A percentile compares a stretch with the other conserved stretches of the same genome.
phyloP scores from a whole-genome alignment of 2,113 vertebrate species.

The Clinocottus analis region DNA sequence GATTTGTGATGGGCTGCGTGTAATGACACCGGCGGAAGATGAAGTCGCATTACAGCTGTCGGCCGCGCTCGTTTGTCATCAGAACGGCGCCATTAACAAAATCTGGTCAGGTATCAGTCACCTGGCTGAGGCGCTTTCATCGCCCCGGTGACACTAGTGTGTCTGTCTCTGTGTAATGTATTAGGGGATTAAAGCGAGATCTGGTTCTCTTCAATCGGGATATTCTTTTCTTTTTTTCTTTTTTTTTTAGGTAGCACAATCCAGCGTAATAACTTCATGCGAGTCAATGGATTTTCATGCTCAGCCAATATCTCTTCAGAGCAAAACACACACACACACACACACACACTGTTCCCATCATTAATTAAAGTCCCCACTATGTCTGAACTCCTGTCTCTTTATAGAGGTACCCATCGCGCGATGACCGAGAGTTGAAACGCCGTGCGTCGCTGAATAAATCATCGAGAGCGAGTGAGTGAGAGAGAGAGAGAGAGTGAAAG shows the following conservation, averaged over 20 bases:
- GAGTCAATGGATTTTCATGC: background rate
- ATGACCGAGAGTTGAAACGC: conserved; percentile 42
- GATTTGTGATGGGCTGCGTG: conserved; percentile 70
- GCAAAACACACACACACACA: background rate
- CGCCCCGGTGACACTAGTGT: conserved; percentile 47
- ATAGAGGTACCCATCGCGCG: conserved; percentile 26
- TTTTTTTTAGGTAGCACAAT: background rate
- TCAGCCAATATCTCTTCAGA: background rate
- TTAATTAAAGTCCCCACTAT: conserved; percentile 43
- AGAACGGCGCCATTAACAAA: conserved; percentile 73
- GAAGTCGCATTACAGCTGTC: conserved; percentile 70
- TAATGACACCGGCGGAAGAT: conserved; percentile 73
- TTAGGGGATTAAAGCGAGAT: conserved; percentile 34
- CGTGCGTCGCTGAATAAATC: conserved; percentile 62
- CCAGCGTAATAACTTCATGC: background rate
- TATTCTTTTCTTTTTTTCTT: background rate
- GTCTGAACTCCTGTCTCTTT: conserved; percentile 16
- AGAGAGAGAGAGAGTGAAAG: background rate
- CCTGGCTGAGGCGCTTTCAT: conserved; percentile 58
- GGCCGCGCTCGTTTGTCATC: conserved; percentile 57
- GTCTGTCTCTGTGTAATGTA: conserved; percentile 57
- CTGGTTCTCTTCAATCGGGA: background rate
- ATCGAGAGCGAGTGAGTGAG: background rate
- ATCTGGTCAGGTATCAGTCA: conserved; percentile 79
- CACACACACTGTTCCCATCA: conserved; percentile 11